A percentile compares a stretch with the other conserved stretches of the same genome.
phyloP scores from a whole-genome alignment of 2,797 vertebrate genomes.

The Avahi laniger region DNA sequence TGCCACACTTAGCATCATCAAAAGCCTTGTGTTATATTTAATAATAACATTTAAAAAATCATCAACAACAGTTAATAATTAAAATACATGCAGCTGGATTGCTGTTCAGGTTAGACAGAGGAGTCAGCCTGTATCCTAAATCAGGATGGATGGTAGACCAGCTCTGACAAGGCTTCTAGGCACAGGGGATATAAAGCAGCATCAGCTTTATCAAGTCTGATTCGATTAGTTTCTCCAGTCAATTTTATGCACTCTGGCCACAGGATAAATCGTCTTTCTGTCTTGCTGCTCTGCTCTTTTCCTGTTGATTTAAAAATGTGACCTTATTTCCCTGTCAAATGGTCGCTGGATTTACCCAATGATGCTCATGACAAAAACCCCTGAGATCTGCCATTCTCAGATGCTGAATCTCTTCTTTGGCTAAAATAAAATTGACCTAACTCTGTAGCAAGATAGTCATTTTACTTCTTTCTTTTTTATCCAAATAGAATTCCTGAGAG shows the following conservation, averaged over 20 bases:
- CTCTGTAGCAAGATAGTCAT: neutral
- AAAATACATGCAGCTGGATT: slow-evolving; percentile 51
- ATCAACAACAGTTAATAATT: slow-evolving; percentile 12
- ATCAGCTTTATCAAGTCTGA: slow-evolving; percentile 84
- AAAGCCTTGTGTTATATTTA: slow-evolving; percentile 35
- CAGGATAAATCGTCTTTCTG: slow-evolving; percentile 81
- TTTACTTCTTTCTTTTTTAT: neutral
- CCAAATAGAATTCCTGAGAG: neutral
- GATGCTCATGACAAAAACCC: slow-evolving; percentile 41
- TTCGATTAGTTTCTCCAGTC: slow-evolving; percentile 83
- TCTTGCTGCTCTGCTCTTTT: slow-evolving; percentile 78
- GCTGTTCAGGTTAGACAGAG: slow-evolving; percentile 67
- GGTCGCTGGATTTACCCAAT: slow-evolving; percentile 64
- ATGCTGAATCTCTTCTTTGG: neutral
- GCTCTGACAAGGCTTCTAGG: slow-evolving; percentile 82
- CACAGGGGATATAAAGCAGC: slow-evolving; percentile 74
- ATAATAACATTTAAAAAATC: neutral
- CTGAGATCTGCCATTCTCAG: neutral
- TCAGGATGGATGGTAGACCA: slow-evolving; percentile 78
- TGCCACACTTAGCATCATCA: neutral
- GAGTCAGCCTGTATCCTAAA: slow-evolving; percentile 73
- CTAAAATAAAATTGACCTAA: neutral
- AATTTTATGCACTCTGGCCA: slow-evolving; percentile 77
- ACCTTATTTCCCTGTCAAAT: slow-evolving; percentile 74
- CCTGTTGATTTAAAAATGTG: slow-evolving; percentile 75